These are phyloP conservation scores for Listronotus oregonensis DNA, from an alignment of 1,140 invertebrate genomes.

Conservation along the genomic window DNA sequence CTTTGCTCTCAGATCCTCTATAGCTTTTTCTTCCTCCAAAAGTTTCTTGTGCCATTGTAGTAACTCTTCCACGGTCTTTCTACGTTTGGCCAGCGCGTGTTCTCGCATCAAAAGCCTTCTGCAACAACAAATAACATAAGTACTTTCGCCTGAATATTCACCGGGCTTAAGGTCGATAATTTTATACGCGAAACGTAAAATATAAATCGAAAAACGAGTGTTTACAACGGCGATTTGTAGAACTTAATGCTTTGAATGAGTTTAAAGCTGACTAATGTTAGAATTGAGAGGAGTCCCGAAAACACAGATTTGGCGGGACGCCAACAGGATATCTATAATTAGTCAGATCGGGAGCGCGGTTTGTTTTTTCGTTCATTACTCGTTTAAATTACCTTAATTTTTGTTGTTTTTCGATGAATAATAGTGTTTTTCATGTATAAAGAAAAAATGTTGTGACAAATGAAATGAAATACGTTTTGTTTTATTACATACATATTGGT, in stretches of 20 bases:
- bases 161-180: background rate
- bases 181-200: background rate
- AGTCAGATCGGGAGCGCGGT: slow-evolving; percentile 34
- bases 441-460: too few species aligned
- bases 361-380: slow-evolving; percentile 15
- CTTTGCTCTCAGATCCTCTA: slow-evolving; percentile 50
- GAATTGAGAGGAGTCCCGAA: slow-evolving; percentile 44
- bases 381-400: too few species aligned
- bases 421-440: too few species aligned
- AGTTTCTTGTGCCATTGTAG: slow-evolving; percentile 54
- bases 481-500: too few species aligned
- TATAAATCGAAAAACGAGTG: slow-evolving; percentile 22
- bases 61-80: slow-evolving; percentile 52
- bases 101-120: slow-evolving; percentile 54
- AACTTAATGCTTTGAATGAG: slow-evolving; percentile 39
- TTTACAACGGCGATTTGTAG: slow-evolving; percentile 36
- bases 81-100: slow-evolving; percentile 50
- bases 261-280: slow-evolving; percentile 48
- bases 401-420: too few species aligned
- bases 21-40: slow-evolving; percentile 52
- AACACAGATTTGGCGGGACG: slow-evolving; percentile 43
- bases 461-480: too few species aligned
- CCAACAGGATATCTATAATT: slow-evolving; percentile 48
- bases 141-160: too few species aligned
- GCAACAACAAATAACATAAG: slow-evolving; percentile 37